A percentile compares a stretch with the other conserved stretches of the same genome.
phyloP scores from a whole-genome alignment of 2,113 vertebrate species.

The Rattus rattus region DNA sequence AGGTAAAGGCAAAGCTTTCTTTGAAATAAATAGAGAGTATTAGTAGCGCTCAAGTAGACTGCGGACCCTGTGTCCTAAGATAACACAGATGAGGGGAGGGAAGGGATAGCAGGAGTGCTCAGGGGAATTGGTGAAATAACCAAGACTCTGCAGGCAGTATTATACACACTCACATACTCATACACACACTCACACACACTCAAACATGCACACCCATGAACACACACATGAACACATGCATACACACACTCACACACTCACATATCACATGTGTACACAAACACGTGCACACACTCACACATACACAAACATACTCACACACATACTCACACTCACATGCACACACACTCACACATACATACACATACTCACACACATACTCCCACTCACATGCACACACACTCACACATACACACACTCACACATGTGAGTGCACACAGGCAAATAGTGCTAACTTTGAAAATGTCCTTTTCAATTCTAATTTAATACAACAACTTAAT shows the following conservation, averaged over 20 bases:
- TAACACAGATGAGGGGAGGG: not conserved
- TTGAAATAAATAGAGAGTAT: not conserved
- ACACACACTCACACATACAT: no score
- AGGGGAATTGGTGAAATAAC: not conserved
- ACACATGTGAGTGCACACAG: fast-evolving
- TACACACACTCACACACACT: not conserved
- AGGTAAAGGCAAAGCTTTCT: constrained; percentile 87
- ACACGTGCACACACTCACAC: not conserved
- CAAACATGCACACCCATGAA: not conserved
- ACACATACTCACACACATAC: no score
- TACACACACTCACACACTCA: no score
- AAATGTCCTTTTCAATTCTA: not conserved
- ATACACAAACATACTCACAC: not conserved
- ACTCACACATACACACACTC: not conserved
- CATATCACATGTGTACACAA: not conserved
- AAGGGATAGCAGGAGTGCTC: not conserved
- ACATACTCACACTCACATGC: no score
- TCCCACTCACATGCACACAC: not conserved
- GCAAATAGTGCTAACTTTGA: not conserved
- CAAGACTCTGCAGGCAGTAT: not conserved
- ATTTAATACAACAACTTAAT: not conserved
- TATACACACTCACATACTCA: not conserved
- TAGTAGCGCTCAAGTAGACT: not conserved
- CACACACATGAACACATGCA: no score
- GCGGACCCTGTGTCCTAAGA: not conserved